phyloP scores from a whole-genome alignment of 2,113 vertebrate genomes.

The Alces alces region DNA sequence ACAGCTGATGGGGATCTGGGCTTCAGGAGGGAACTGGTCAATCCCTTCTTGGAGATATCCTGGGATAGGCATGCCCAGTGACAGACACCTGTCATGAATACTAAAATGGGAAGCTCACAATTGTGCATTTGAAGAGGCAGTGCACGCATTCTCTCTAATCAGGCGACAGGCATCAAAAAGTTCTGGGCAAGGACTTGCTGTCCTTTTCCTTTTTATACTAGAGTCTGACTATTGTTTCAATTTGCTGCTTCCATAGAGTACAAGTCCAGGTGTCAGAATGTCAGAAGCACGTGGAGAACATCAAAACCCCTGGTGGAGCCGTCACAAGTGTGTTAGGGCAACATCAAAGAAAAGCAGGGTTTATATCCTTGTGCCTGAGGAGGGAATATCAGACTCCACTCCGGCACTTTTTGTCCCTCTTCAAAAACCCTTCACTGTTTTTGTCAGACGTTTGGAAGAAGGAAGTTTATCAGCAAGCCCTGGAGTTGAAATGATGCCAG shows the following conservation, averaged over 20 bases:
- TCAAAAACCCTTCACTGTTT: neutral
- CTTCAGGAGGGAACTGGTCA: neutral
- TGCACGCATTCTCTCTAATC: neutral
- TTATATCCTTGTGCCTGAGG: neutral
- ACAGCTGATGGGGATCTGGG: neutral
- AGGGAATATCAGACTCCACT: conserved; percentile 17
- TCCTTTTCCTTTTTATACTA: conserved; percentile 12
- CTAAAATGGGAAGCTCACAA: conserved; percentile 18
- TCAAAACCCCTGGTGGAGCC: conserved; percentile 4
- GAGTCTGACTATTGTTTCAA: conserved; percentile 44
- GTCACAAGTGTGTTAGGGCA: conserved; percentile 21
- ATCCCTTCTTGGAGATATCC: neutral
- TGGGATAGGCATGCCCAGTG: neutral
- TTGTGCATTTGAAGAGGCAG: neutral
- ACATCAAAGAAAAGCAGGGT: conserved; percentile 42
- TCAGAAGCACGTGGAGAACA: conserved; percentile 50
- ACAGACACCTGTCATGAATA: neutral
- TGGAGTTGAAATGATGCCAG: neutral
- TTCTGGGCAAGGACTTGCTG: neutral
- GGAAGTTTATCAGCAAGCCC: neutral
- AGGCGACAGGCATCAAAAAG: neutral
- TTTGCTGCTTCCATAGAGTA: conserved; percentile 53
- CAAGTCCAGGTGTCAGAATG: conserved; percentile 47
- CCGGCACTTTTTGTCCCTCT: conserved; percentile 25
- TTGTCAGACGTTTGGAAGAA: conserved; percentile 29